Evolutionary conservation across 2,888 invertebrate species (phyloP).

Genomic region (Ormyrus pomaceus): DNA sequence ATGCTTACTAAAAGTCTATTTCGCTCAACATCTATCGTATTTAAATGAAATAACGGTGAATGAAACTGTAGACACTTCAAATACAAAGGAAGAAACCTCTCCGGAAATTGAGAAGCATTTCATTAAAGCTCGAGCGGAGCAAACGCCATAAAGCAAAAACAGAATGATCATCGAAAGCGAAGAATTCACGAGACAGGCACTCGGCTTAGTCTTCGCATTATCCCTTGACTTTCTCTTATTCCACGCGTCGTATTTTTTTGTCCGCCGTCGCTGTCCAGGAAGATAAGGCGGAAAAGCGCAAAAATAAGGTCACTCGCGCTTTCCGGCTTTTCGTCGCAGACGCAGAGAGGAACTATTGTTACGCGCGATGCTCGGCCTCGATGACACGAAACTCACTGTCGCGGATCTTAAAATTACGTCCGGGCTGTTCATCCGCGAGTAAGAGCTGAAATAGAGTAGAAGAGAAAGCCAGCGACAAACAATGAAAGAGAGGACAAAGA

Average conservation of each 20-base stretch:
- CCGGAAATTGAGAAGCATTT: not conserved
- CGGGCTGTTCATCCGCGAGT: not conserved
- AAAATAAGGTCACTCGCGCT: slow-evolving; percentile 29
- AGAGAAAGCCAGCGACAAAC: slow-evolving; percentile 2
- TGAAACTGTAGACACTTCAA: no score
- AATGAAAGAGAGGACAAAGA: slow-evolving; percentile 22
- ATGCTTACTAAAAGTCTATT: no score
- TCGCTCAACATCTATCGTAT: no score
- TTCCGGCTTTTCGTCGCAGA: not conserved
- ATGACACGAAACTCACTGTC: slow-evolving; percentile 23
- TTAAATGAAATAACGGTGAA: no score
- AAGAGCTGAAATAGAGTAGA: slow-evolving; percentile 5
- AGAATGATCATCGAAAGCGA: not conserved
- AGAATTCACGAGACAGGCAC: no score
- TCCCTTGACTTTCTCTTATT: slow-evolving; percentile 5
- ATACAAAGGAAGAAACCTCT: no score
- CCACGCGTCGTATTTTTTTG: not conserved
- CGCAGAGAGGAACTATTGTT: no score
- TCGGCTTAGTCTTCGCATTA: not conserved
- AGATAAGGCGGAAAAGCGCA: not conserved
- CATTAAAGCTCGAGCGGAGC: not conserved
- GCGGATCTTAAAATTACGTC: slow-evolving; percentile 25
- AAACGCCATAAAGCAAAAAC: not conserved
- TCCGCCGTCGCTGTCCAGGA: not conserved
- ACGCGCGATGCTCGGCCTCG: no score